These are phyloP conservation scores for Phalacrocorax aristotelis DNA, from an alignment of 2,113 vertebrate species.

Conservation along the genomic window DNA sequence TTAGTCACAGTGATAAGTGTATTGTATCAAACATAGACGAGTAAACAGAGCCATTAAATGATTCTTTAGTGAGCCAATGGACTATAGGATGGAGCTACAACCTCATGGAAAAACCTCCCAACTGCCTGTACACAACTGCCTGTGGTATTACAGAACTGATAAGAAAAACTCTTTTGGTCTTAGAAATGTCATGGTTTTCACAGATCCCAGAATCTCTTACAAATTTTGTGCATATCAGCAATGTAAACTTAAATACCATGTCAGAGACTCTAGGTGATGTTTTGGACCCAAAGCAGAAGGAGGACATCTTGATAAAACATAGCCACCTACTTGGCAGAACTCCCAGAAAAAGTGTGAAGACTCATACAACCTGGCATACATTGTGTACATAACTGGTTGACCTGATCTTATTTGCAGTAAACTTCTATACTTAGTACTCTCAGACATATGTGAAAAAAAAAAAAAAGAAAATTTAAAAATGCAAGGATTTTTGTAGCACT, in stretches of 20 bases:
- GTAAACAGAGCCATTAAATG: not conserved
- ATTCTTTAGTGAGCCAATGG: not conserved
- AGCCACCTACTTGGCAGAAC: not conserved
- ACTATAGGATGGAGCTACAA: not conserved
- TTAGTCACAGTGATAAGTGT: not conserved
- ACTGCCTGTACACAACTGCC: not conserved
- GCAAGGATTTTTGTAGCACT: rapidly evolving
- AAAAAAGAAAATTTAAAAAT: not conserved
- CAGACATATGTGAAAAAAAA: not conserved
- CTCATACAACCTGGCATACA: not conserved
- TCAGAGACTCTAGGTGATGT: rapidly evolving
- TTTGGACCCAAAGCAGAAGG: not conserved
- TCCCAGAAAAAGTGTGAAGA: not conserved
- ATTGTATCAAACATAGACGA: not conserved
- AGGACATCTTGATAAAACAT: not conserved
- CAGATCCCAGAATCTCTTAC: not conserved
- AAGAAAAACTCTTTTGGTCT: not conserved
- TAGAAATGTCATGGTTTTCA: not conserved
- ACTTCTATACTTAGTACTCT: not conserved
- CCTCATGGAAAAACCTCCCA: not conserved
- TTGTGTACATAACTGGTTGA: rapidly evolving
- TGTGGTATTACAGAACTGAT: not conserved
- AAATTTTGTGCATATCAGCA: not conserved
- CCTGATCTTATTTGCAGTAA: not conserved
- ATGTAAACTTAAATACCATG: not conserved